Conservation (phyloP, 1,140 invertebrate species). For the Ceratosolen fusciceps region DNA sequence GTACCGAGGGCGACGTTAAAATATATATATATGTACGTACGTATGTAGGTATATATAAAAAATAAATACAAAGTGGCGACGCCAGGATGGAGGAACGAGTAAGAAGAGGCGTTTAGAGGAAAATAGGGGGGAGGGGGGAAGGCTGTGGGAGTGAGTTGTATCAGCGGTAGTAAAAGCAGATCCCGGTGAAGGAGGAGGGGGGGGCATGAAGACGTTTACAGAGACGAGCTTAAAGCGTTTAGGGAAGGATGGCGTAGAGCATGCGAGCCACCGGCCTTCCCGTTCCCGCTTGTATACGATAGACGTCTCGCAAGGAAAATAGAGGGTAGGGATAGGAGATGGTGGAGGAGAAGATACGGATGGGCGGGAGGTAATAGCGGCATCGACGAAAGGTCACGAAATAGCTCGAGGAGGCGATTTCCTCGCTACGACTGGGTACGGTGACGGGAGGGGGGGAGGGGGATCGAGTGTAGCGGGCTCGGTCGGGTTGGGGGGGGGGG, state of each 20-base stretch:
- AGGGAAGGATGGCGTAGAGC: neutral
- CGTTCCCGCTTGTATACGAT: slow-evolving; percentile 1
- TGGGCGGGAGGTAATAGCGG: neutral
- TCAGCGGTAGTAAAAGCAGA: neutral
- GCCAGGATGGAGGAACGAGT: neutral
- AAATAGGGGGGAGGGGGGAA: too few species aligned
- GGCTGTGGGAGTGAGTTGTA: too few species aligned
- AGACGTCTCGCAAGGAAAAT: neutral
- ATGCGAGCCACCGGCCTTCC: neutral
- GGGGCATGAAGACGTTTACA: slow-evolving; percentile 5
- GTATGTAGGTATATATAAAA: neutral
- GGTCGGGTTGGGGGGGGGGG: neutral
- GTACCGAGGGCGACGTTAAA: neutral
- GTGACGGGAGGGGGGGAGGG: slow-evolving; percentile 15
- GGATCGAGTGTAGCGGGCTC: too few species aligned
- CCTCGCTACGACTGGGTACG: neutral
- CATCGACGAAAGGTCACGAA: slow-evolving; percentile 5
- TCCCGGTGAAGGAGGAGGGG: too few species aligned
- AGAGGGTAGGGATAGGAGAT: too few species aligned
- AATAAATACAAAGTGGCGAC: neutral
- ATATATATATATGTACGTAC: too few species aligned
- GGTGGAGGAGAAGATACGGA: neutral
- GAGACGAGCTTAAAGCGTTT: slow-evolving; percentile 14
- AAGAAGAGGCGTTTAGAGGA: neutral
- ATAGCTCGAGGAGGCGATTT: neutral